Conservation (phyloP, 2,797 vertebrate genomes). For the Phrynocephalus forsythii region DNA sequence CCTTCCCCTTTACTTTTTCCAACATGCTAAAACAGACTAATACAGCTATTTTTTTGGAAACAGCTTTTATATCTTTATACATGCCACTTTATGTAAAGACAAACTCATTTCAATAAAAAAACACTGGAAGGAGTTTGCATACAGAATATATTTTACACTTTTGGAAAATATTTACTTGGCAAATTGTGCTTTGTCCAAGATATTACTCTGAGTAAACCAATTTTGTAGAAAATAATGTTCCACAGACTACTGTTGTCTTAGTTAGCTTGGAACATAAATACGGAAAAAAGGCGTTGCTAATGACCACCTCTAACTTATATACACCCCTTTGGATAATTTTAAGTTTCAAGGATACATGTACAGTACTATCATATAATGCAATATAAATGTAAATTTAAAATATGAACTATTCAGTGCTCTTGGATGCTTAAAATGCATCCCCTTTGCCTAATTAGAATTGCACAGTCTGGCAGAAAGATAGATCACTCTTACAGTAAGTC, state of each 20-base stretch:
- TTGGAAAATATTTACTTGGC: too few relatives aligned
- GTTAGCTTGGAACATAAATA: neutral
- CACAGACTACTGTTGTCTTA: neutral
- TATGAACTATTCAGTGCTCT: neutral
- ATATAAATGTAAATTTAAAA: neutral
- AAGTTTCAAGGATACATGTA: neutral
- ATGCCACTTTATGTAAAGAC: too few relatives aligned
- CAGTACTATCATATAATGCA: neutral
- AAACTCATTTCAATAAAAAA: too few relatives aligned
- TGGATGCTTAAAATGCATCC: neutral
- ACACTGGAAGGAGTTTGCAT: too few relatives aligned
- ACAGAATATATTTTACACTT: too few relatives aligned
- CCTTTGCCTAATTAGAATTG: neutral
- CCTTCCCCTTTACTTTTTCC: too few relatives aligned
- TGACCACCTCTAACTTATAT: neutral
- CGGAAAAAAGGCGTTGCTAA: neutral
- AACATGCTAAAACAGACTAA: too few relatives aligned
- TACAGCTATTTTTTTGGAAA: too few relatives aligned
- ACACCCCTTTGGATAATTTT: neutral
- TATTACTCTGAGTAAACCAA: neutral
- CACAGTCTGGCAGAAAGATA: slow-evolving; percentile 3
- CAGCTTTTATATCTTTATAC: too few relatives aligned
- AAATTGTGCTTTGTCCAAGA: too few relatives aligned
- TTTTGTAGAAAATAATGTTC: neutral
- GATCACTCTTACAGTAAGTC: slow-evolving; percentile 8